Evolutionary conservation across 2,888 invertebrate genomes (phyloP), one percentile per base, ranked within the genome.

Genomic region (Brachyopa scutellaris): DNA sequence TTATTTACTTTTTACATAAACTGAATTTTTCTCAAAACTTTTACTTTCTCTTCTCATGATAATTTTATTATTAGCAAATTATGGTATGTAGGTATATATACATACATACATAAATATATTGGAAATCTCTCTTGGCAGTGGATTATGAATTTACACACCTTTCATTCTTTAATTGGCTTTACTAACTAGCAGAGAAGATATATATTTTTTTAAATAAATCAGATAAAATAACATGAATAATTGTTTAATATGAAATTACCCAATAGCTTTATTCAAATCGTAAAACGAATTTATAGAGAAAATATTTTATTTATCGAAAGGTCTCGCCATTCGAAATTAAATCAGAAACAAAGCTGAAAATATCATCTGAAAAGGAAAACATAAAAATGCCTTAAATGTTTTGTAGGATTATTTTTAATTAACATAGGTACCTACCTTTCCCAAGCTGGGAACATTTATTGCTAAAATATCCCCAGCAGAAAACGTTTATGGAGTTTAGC

Each of bases 271-370:
- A 38, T 38, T 38, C 7, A 15, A 38, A 38, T 38, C 15, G 7
- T 15, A 38, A 15, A 36, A 1, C 36, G 36, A 8, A 36, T 13
- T 15, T 15, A 15, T 3, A 38, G 2, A n/a, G n/a, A n/a, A n/a
- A n/a, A n/a, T n/a, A n/a, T n/a, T n/a, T n/a, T n/a, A n/a, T n/a
- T n/a, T n/a, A n/a, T n/a, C n/a, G n/a, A n/a, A n/a, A n/a, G n/a
- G n/a, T n/a, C n/a, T 26, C 6, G 23, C 42, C 53, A 53, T 42
- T 31, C 53, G 66, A 13, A 67, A 67, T 55, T 67, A 55, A 11
- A 67, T 55, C 2, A 67, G 33, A 15, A 67, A 55, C 1, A 67
- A 42, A 8, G 55, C 53, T 8, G 53, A 55, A 45, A 67, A 53
- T 9, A 31, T 15, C 19, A 66, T 53, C 66, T 66, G 15, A 8